Evolutionary conservation across 2,113 vertebrate genomes (phyloP).

Genomic region (Callocephalon fimbriatum): DNA sequence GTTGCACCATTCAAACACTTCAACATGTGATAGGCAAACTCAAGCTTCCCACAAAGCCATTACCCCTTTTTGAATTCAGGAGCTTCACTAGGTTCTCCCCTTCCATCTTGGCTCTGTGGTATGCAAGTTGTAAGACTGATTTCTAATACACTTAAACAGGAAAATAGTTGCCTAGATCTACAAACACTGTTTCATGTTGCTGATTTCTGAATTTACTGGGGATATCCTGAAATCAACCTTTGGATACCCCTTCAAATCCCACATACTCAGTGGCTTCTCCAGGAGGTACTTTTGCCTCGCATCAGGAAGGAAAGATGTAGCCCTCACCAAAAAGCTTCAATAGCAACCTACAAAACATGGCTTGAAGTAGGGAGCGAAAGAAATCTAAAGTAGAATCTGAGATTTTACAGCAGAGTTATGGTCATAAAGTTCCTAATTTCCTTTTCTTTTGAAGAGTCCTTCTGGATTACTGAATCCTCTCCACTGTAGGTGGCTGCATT

Average conservation of each 20-base stretch:
- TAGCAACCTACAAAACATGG: background rate
- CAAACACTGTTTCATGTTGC: background rate
- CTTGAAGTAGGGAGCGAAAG: background rate
- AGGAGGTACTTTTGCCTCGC: background rate
- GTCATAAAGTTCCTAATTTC: background rate
- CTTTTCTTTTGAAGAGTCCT: background rate
- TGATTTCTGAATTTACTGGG: background rate
- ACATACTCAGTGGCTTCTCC: background rate
- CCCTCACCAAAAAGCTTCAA: background rate
- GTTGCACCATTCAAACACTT: background rate
- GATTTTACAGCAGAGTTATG: background rate
- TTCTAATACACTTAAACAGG: background rate
- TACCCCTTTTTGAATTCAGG: background rate
- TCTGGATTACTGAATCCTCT: background rate
- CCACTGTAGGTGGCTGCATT: background rate
- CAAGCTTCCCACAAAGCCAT: background rate
- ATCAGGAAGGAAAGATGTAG: background rate
- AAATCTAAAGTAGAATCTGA: background rate
- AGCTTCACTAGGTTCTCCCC: background rate
- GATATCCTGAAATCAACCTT: background rate
- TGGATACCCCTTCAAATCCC: background rate
- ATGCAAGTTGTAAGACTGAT: background rate
- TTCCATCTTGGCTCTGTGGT: background rate
- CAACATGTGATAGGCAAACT: fast-evolving
- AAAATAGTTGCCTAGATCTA: background rate